These are phyloP conservation scores for Drosophila barbarae DNA, from an alignment of 2,888 invertebrate species.

Conservation along the genomic window DNA sequence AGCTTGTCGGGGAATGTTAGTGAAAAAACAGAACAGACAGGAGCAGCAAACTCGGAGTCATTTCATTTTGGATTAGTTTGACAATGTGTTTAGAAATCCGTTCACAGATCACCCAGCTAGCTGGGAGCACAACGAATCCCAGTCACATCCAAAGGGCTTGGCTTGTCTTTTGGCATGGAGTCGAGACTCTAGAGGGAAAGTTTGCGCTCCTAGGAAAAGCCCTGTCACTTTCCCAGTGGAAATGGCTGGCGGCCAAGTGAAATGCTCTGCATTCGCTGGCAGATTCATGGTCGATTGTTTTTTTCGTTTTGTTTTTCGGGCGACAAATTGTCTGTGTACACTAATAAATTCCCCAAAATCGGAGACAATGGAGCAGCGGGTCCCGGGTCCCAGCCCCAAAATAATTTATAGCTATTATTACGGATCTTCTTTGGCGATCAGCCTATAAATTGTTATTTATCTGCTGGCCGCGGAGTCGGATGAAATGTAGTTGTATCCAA, in stretches of 20 bases:
- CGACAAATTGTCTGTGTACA: conserved; percentile 39
- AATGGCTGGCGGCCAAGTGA: conserved; percentile 37
- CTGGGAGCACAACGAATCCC: not conserved
- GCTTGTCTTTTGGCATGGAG: conserved; percentile 5
- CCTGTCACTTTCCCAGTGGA: conserved; percentile 29
- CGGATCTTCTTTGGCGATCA: conserved; percentile 47
- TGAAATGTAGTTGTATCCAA: conserved; percentile 60
- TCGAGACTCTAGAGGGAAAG: conserved; percentile 19
- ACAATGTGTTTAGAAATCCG: conserved; percentile 3
- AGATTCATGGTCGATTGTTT: conserved; percentile 32
- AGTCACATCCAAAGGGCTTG: conserved; percentile 19
- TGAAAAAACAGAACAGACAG: conserved; percentile 16
- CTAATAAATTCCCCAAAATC: conserved; percentile 34
- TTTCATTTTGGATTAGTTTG: not conserved
- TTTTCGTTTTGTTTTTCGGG: conserved; percentile 18
- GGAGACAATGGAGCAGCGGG: conserved; percentile 27
- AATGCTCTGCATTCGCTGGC: conserved; percentile 14
- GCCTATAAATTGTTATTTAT: conserved; percentile 60
- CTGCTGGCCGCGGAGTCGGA: conserved; percentile 27
- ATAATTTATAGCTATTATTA: conserved; percentile 63
- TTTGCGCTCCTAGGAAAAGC: conserved; percentile 11
- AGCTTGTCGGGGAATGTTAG: conserved; percentile 24
- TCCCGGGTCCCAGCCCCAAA: conserved; percentile 22
- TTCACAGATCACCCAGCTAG: conserved; percentile 1
- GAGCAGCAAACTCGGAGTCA: conserved; percentile 14